phyloP scores from a whole-genome alignment of 2,888 invertebrate genomes.

The Rotaria macrura region DNA sequence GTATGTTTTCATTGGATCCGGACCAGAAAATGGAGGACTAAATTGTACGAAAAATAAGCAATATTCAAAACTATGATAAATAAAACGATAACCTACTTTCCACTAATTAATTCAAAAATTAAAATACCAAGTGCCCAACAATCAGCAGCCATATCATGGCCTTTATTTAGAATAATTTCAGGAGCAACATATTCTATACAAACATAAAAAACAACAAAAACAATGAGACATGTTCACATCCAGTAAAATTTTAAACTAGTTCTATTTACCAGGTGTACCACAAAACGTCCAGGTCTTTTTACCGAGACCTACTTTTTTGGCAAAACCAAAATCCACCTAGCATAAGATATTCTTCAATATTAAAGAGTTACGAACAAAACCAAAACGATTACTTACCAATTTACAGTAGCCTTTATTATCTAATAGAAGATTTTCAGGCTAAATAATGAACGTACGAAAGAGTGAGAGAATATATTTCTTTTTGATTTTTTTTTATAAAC shows the following conservation, averaged over 20 bases:
- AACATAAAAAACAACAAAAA: not conserved
- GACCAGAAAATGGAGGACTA: conserved; percentile 76
- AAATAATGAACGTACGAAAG: not conserved
- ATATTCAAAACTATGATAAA: not conserved
- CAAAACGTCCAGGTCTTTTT: conserved; percentile 99
- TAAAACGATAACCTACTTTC: conserved; percentile 43
- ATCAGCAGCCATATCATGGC: conserved; percentile 80
- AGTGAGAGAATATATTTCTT: too few species aligned
- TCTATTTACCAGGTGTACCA: conserved; percentile 59
- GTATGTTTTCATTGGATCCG: conserved; percentile 98
- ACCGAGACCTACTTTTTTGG: conserved; percentile 75
- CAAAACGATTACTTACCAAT: conserved; percentile 53
- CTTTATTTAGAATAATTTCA: conserved; percentile 92
- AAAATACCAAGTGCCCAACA: conserved; percentile 97
- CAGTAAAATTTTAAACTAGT: not conserved
- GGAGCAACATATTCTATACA: conserved; percentile 79
- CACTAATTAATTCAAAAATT: conserved; percentile 93
- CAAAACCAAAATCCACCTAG: conserved; percentile 84
- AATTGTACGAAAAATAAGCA: not conserved
- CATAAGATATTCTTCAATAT: too few species aligned
- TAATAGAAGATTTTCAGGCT: conserved; percentile 83
- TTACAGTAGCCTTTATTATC: conserved; percentile 73
- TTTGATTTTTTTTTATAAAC: too few species aligned
- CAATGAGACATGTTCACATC: not conserved
- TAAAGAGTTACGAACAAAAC: too few species aligned